Evolutionary conservation across 2,888 invertebrate genomes (phyloP), one percentile per base, ranked within the genome.

Genomic region (Ommatoiulus sabulosus): DNA sequence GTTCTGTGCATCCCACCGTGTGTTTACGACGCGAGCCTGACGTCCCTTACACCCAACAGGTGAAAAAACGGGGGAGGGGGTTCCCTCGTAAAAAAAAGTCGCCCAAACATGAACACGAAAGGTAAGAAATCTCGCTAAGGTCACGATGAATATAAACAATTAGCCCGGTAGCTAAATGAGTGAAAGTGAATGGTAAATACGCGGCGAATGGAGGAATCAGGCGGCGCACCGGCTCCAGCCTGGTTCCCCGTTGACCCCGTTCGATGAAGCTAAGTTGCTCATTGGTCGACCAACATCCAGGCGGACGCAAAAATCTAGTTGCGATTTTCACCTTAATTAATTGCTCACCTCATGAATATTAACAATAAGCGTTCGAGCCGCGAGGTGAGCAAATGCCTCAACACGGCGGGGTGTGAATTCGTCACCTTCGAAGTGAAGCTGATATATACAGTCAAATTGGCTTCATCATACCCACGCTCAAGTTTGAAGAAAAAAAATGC

Each of bases 161-260:
- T 72, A 72, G 72, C 72, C 72, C 72, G 72, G 72, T 72, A 72
- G 72, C 72, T 72, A 72, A 72, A 72, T 24, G 20, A 72, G 24
- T 72, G 72, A 72, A 72, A 72, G 24, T 72, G 20, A 10, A 72
- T 24, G 72, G 52, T 52, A 52, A 52, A 52, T 52, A 52, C 4
- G 15, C 15, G 12, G 52, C 52, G 12, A 52, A 52, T 52, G 52
- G 52, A 52, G 52, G n/a, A n/a, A n/a, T n/a, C n/a, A n/a, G 46
- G 46, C 46, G 46, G 63, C 63, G 63, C n/a, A 63, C 17, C 24
- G 72, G 72, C 72, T n/a, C 72, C 72, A 72, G 72, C 72, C 72
- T 72, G 72, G 72, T 72, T 72, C 72, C 72, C 72, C 72, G 72
- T 72, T 72, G 72, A 72, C 72, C 72, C 72, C 72, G 72, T 72